These are phyloP conservation scores for Corythoichthys intestinalis DNA, from an alignment of 2,113 vertebrate genomes.

Conservation along the genomic window DNA sequence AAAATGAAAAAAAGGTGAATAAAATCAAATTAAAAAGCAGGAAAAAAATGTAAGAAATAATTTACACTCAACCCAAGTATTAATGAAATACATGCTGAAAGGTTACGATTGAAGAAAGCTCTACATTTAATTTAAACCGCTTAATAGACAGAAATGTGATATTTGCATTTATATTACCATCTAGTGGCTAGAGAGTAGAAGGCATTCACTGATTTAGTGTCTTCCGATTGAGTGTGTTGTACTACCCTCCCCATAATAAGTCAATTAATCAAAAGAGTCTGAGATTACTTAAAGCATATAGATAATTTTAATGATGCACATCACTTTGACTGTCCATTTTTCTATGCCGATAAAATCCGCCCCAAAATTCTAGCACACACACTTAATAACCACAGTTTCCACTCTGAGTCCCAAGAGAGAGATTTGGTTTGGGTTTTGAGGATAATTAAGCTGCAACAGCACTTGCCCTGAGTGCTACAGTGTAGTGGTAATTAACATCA, in stretches of 20 bases:
- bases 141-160: neutral
- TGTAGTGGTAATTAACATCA: neutral
- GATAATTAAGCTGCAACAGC: neutral
- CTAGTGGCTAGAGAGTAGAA: conserved; percentile 38
- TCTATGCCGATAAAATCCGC: neutral
- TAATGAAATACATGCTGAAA: too few species aligned
- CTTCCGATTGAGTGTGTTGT: neutral
- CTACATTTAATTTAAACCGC: too few species aligned
- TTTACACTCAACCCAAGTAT: too few species aligned
- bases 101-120: neutral
- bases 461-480: neutral
- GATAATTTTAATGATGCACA: neutral
- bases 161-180: conserved; percentile 27
- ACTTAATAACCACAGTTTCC: neutral
- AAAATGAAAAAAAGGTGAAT: too few species aligned
- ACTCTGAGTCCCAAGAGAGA: conserved; percentile 1
- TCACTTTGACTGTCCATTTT: neutral
- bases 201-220: neutral
- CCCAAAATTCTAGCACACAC: neutral
- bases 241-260: neutral
- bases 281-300: neutral
- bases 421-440: neutral
- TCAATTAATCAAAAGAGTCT: neutral
- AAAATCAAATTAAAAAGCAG: too few species aligned
- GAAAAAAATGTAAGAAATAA: too few species aligned